Base-by-base conservation (phyloP, 2,113 vertebrate species). In the Nothoprocta pentlandii region DNA sequence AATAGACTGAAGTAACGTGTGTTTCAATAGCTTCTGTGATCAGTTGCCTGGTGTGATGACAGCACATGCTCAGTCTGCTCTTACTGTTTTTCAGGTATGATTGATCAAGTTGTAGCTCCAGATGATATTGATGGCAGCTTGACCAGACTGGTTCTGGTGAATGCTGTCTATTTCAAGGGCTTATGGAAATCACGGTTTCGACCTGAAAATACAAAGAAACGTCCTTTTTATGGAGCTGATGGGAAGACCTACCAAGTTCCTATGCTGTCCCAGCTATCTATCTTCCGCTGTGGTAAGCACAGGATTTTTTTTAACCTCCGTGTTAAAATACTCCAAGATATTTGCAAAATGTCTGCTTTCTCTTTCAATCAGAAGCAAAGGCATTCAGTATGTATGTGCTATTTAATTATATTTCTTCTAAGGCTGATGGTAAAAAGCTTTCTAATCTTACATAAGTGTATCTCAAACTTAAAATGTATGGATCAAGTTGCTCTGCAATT, bases 131-230 rank as follows among this genome's bases (percentile, higher is more conserved):
- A 99, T 58, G 49, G 97, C 2, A 26, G 47, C 34, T 77, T 99
- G 87, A 99, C 98, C 80, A 98, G 98, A 14, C 95, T 99, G 87
- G 98, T 99, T 16, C 94, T 98, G 13, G 98, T 99, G 74, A 99
- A 99, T 53, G 98, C 99, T 0, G 98, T 99, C 68, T 99, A 98
- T 95, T 99, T 99, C 96, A 99, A 99, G 97, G 99, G 99, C 46
- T 92, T 99, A 23, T 99, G 99, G 99, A 99, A 99, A 90, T 99
- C 99, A 1, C 97, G 98, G 54, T 99, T 99, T 95, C 98, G 97
- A 80, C 98, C 98, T 2, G 98, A 99, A 96, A 98, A 98, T 95
- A 99, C 99, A 23, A 99, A 99, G 97, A 98, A 98, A 49, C 98
- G 98, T 8, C 97, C 97, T 0, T 99, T 99, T 63, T 97, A 97